Conservation (phyloP, 2,888 invertebrate species). For the Nemapogon koenigi region DNA sequence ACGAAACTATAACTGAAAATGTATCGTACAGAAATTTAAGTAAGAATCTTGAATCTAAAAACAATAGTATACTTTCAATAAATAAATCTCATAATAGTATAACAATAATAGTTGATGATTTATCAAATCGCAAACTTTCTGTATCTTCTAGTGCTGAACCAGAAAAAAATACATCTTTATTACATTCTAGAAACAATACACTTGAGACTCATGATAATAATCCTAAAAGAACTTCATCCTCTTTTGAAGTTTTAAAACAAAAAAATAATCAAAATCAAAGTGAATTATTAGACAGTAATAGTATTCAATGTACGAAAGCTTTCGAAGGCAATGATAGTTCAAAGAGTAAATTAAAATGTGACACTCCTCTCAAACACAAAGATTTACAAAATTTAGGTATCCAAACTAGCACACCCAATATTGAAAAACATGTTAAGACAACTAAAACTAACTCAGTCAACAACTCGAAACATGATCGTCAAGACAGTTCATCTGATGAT, state of each 20-base stretch:
- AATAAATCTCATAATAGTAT: no score
- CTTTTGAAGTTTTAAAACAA: no score
- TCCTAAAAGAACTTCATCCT: no score
- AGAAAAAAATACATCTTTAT: no score
- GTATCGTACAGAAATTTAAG: constrained; percentile 17
- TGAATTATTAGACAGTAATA: no score
- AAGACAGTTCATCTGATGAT: constrained; percentile 18
- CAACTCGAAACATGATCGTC: constrained; percentile 22
- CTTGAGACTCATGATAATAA: no score
- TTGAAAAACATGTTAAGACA: background rate
- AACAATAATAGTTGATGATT: no score
- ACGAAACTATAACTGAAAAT: constrained; percentile 43
- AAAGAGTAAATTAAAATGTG: constrained; percentile 14
- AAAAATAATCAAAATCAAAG: constrained; percentile 1
- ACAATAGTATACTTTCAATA: no score
- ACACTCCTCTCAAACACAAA: constrained; percentile 46
- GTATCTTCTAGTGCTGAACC: no score
- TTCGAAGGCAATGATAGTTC: background rate
- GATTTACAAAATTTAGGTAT: constrained; percentile 27
- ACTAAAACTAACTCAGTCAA: background rate
- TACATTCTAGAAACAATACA: no score
- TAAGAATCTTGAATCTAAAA: background rate
- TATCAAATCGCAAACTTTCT: no score
- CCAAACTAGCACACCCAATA: constrained; percentile 32
- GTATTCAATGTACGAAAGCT: background rate